Evolutionary conservation across 2,113 vertebrate genomes (phyloP), one percentile per base, ranked within the genome.

Genomic region (Thalassarche chlororhynchos): DNA sequence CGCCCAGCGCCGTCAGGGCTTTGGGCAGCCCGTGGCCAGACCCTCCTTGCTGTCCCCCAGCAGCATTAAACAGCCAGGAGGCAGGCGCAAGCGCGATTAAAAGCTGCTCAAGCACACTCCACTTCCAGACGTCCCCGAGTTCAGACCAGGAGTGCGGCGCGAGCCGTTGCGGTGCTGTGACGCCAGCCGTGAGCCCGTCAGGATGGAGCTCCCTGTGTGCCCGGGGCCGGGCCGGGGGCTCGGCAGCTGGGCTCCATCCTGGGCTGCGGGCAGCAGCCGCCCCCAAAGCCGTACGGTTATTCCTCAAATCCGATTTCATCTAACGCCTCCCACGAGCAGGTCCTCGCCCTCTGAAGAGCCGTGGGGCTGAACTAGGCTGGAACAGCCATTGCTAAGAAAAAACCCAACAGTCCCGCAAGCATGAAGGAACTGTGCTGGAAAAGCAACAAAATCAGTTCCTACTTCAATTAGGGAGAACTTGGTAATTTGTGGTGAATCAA

Each of bases 311-410:
- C 51, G 3, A 0, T 15, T 64, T n/a, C 40, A 6, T 1, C 2
- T 14, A 10, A 18, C 14, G 2, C 7, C 29, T 62, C 65, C 51
- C 61, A 8, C 4, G 1, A 14, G 36, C 71, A 18, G 15, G 26
- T 28, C 38, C 4, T 6, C 0, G 4, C 57, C 5, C 12, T 28
- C 10, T 1, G 1, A 24, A 40, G 46, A 29, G 21, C 5, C 1
- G 0, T 3, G 23, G 14, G 32, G 23, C 12, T 18, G 14, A 36
- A 4, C 18, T 28, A n/a, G 20, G 19, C 34, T 6, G 34, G 31
- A 24, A 7, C 1, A 6, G 68, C 25, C 19, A 17, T 7, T 5
- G 44, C 38, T 19, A 28, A 47, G 32, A 9, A 25, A 31, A 18
- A 38, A 0, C n/a, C 62, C 2, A 11, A 12, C 14, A 11, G 34